Base-by-base conservation (phyloP, 2,113 vertebrate genomes). In the Pongo abelii region DNA sequence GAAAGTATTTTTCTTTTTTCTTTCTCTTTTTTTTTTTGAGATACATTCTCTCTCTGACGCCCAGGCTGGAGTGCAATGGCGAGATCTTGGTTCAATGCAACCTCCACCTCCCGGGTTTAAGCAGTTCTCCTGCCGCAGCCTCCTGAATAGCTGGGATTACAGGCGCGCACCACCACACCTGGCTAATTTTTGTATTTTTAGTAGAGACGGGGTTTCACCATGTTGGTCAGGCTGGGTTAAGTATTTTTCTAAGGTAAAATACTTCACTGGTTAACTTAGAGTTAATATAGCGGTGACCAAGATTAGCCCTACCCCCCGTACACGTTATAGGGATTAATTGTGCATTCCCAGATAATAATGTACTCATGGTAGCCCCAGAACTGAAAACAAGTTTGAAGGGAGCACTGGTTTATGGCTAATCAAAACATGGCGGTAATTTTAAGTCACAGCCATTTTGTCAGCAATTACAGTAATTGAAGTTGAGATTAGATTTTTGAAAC, bases 401-500 rank as follows among this genome's bases (percentile, higher is more conserved):
- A n/a, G n/a, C 85, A 40, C 13, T 50, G 46, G 12, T 92, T 8
- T 74, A 32, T 94, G 74, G 38, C 40, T 87, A 74, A 69, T 90
- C 18, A 79, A 67, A 84, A 78, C 59, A 59, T 83, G 89, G 8
- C 43, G 38, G 25, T 61, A 52, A 69, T 30, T 50, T 94, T 87
- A 75, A 77, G 80, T 52, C n/a, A 78, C 83, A 93, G 75, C 27
- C 23, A 86, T 93, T 94, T 86, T 97, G 14, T 93, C 61, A 88
- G 46, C 52, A 84, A 12, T 74, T 85, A 74, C 8, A 30, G 35
- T 79, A 90, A 59, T 64, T 48, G 69, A 93, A 91, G 46, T 96
- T 90, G 84, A 93, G 64, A 78, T n/a, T 84, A 27, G 35, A 59
- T 84, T 95, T 96, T 93, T 77, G 32, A 90, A 84, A 84, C 40